phyloP scores from a whole-genome alignment of 2,888 invertebrate species.

The Luffia ferchaultella region DNA sequence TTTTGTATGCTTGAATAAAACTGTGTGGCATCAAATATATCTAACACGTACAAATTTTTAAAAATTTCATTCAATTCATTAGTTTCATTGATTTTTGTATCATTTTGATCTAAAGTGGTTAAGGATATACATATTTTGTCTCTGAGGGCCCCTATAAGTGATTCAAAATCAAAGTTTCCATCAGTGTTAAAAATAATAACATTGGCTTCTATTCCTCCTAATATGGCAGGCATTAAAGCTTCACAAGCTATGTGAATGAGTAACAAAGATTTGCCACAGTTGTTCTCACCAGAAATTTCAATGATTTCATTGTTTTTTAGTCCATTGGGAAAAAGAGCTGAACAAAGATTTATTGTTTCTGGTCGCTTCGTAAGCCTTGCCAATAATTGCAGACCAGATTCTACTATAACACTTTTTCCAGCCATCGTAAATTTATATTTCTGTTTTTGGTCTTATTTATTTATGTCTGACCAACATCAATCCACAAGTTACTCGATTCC shows the following conservation, averaged over 20 bases:
- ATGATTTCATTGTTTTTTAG: conserved; percentile 35
- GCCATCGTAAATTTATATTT: not conserved
- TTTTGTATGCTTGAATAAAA: conserved; percentile 45
- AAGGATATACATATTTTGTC: conserved; percentile 18
- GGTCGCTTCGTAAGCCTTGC: conserved; percentile 53
- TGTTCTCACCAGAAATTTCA: conserved; percentile 35
- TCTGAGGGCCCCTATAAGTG: conserved; percentile 22
- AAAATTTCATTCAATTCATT: conserved; percentile 22
- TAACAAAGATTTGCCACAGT: conserved; percentile 23
- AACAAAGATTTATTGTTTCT: conserved; percentile 47
- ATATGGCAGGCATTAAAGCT: conserved; percentile 27
- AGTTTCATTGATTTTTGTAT: conserved; percentile 15
- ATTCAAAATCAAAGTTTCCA: conserved; percentile 38
- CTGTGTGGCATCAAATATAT: conserved; percentile 47
- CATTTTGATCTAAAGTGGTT: conserved; percentile 1
- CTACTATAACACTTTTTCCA: conserved; percentile 33
- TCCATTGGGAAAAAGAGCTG: conserved; percentile 43
- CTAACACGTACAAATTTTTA: conserved; percentile 31
- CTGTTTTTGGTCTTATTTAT: too few species aligned
- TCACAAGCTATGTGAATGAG: conserved; percentile 40
- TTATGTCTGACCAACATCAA: too few species aligned
- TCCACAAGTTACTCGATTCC: too few species aligned
- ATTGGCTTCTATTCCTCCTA: conserved; percentile 30
- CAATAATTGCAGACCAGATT: conserved; percentile 68
- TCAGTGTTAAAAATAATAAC: conserved; percentile 47